Percentiles rank a stretch among this genome's conserved stretches.
These are phyloP conservation scores for Oppia nitens DNA, from an alignment of 1,140 invertebrate species.

Conservation along the genomic window DNA sequence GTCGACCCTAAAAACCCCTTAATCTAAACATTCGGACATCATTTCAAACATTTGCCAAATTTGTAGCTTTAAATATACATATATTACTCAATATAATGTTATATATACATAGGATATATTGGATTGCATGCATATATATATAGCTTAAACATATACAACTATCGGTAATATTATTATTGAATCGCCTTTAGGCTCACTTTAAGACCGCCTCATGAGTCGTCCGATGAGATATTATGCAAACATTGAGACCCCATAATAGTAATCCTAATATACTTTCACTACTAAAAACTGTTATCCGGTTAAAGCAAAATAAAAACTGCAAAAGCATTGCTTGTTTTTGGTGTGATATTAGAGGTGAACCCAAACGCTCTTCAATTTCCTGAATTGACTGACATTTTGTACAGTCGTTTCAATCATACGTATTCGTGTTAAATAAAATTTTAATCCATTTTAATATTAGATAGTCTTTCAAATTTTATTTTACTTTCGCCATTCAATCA, in stretches of 20 bases:
- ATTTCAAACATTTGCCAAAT: no score
- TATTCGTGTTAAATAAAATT: no score
- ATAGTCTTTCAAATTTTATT: no score
- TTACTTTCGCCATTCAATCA: no score
- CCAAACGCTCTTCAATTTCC: neutral
- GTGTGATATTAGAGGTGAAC: neutral
- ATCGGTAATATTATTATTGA: neutral
- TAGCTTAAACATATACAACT: neutral
- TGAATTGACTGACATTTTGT: neutral
- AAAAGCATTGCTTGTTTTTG: neutral
- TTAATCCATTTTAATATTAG: no score
- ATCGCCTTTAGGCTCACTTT: neutral
- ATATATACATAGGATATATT: no score
- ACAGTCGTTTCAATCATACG: neutral
- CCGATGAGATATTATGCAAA: neutral
- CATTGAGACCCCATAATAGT: neutral
- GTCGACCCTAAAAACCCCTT: neutral
- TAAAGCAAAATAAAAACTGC: neutral
- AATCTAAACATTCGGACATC: neutral
- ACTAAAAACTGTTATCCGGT: neutral
- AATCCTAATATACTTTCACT: neutral
- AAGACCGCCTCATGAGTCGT: no score
- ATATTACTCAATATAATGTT: no score
- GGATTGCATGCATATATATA: neutral
- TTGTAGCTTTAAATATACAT: no score